phyloP scores from a whole-genome alignment of 2,888 invertebrate species.

The Platycheirus albimanus region DNA sequence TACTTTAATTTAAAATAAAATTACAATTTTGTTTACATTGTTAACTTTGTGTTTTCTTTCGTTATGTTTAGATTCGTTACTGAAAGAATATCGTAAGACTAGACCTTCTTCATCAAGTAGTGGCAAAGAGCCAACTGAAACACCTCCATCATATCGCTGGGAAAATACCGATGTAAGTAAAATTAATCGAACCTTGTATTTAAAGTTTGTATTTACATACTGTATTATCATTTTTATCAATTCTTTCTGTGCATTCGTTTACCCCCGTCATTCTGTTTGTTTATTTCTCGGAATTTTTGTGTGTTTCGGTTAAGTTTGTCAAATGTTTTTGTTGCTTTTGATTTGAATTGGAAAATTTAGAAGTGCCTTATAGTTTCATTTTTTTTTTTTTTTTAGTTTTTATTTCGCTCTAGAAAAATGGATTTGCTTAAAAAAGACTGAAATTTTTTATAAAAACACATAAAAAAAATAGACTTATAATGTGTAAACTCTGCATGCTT shows the following conservation, averaged over 20 bases:
- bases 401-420: constrained; percentile 13
- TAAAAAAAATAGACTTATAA: constrained; percentile 23
- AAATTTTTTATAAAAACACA: neutral
- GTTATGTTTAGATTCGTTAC: constrained; percentile 53
- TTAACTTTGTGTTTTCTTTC: constrained; percentile 28
- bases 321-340: constrained; percentile 68
- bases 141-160: constrained; percentile 53
- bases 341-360: constrained; percentile 40
- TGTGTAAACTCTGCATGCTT: constrained; percentile 55
- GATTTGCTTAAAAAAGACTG: constrained; percentile 49
- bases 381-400: constrained; percentile 19
- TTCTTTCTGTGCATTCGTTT: constrained; percentile 59
- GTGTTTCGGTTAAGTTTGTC: constrained; percentile 53
- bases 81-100: constrained; percentile 64
- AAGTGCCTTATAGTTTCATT: constrained; percentile 18
- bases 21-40: constrained; percentile 1
- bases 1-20: constrained; percentile 15
- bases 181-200: constrained; percentile 1
- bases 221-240: constrained; percentile 41
- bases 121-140: constrained; percentile 49
- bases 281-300: constrained; percentile 32
- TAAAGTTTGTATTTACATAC: constrained; percentile 55
- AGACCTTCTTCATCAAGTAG: constrained; percentile 42
- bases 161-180: constrained; percentile 67
- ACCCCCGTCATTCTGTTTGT: constrained; percentile 57